Percentiles rank a stretch among this genome's conserved stretches.
phyloP scores from a whole-genome alignment of 2,888 invertebrate genomes.

The Slavum lentiscoides region DNA sequence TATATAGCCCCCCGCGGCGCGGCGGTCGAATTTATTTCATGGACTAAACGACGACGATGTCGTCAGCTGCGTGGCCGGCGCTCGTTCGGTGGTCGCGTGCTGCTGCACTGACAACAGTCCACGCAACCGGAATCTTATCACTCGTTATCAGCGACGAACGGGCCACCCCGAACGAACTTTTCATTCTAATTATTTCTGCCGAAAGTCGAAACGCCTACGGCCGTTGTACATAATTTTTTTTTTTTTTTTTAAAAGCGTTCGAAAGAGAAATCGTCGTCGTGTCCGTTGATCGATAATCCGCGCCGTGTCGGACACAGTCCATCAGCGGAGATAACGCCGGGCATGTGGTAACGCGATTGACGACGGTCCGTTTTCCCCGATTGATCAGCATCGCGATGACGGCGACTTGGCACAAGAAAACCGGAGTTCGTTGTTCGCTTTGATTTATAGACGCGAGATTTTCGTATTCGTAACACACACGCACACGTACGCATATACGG shows the following conservation, averaged over 20 bases:
- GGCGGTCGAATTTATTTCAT: not conserved
- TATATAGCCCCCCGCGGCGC: too few relatives aligned
- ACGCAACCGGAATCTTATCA: conserved; percentile 52
- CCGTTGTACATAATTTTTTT: too few relatives aligned
- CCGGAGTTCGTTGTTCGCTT: not conserved
- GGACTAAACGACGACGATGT: not conserved
- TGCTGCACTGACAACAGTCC: conserved; percentile 36
- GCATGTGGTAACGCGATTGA: too few relatives aligned
- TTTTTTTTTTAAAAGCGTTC: too few relatives aligned
- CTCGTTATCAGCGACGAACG: conserved; percentile 33
- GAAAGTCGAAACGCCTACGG: too few relatives aligned
- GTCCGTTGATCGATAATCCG: too few relatives aligned
- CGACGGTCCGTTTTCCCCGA: not conserved
- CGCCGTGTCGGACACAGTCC: too few relatives aligned
- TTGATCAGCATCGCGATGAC: not conserved
- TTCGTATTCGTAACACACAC: too few relatives aligned
- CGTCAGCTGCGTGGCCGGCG: not conserved
- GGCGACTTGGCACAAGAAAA: conserved; percentile 3
- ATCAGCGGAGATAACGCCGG: too few relatives aligned
- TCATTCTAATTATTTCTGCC: too few relatives aligned
- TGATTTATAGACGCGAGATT: not conserved
- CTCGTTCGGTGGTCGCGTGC: conserved; percentile 6
- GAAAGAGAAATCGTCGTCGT: too few relatives aligned
- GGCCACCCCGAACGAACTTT: not conserved
- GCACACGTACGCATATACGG: too few relatives aligned